Percentiles rank a stretch among this genome's conserved stretches.
phyloP scores from a whole-genome alignment of 2,113 vertebrate genomes.

The cattle (Bos taurus) region DNA sequence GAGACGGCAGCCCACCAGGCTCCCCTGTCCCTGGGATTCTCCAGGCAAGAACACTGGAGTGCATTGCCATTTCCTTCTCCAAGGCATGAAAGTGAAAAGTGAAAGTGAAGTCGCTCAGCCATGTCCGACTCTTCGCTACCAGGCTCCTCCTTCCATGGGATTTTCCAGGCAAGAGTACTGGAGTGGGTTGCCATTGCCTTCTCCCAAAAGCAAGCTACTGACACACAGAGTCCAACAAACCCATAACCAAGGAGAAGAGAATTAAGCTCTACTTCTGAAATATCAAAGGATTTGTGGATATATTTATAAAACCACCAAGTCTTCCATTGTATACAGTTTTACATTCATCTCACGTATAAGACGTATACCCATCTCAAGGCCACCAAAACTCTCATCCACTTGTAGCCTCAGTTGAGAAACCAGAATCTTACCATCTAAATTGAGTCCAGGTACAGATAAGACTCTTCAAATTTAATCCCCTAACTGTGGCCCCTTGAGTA shows the following conservation, averaged over 20 bases:
- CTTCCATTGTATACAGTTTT: neutral
- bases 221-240: neutral
- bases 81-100: no score
- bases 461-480: neutral
- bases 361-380: no score
- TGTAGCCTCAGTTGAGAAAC: neutral
- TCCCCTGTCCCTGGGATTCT: no score
- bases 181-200: no score
- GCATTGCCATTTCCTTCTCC: no score
- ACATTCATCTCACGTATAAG: neutral
- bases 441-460: neutral
- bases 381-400: neutral
- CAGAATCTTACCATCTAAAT: neutral
- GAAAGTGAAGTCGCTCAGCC: no score
- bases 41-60: no score
- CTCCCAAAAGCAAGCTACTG: neutral
- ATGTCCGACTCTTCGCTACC: accelerated
- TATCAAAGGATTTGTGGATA: neutral
- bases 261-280: neutral
- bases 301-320: neutral
- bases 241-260: neutral
- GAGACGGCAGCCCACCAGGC: no score
- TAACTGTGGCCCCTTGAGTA: neutral
- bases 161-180: no score
- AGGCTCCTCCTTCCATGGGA: no score